These are phyloP conservation scores for roundworm (Caenorhabditis elegans) DNA, from an alignment of 1,140 invertebrate species.

Conservation along the genomic window WBcel235 BX284606.5:10593001-10593500, in stretches of 20 bases:
- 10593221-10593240: slow-evolving; percentile 1
- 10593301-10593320: slow-evolving; percentile 27
- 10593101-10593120: neutral
- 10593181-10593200: slow-evolving; percentile 17
- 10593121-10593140: slow-evolving; percentile 8
- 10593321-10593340: slow-evolving; percentile 15
- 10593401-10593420: neutral
- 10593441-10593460: slow-evolving; percentile 24
- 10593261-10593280: slow-evolving; percentile 1
- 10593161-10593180: neutral
- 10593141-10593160: neutral
- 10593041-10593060: neutral
- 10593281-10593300: slow-evolving; percentile 23
- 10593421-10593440: slow-evolving; percentile 14
- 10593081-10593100: neutral
- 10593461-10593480: neutral
- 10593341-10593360: neutral
- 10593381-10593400: neutral
- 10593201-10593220: slow-evolving; percentile 12
- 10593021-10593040: slow-evolving; percentile 12
- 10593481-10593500: too few species aligned
- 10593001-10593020: slow-evolving; percentile 28
- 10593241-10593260: neutral
- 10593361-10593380: neutral
- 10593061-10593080: neutral